A percentile compares a stretch with the other conserved stretches of the same genome.
Conservation (phyloP, 2,797 vertebrate species). For the Anolis apletophallus region DNA sequence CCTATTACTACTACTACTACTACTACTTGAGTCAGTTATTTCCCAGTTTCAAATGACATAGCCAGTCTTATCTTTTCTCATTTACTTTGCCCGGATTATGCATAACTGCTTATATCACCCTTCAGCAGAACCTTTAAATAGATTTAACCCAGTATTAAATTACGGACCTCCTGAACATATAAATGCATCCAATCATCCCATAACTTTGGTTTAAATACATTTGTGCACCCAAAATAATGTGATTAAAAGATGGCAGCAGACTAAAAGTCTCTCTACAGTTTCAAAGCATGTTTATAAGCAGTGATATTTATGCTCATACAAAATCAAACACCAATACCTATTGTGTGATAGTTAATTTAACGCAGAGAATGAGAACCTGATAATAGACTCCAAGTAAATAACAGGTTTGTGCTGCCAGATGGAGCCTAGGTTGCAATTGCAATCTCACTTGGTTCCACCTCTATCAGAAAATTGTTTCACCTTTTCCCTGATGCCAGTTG, state of each 20-base stretch:
- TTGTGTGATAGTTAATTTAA: constrained; percentile 10
- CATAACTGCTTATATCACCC: too few species aligned
- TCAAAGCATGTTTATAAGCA: neutral
- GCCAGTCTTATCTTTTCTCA: too few species aligned
- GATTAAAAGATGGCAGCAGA: neutral
- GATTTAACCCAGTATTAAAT: neutral
- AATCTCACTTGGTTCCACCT: constrained; percentile 6
- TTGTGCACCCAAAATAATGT: neutral
- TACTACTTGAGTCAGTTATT: too few species aligned
- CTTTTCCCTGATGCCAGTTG: neutral
- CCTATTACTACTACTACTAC: too few species aligned
- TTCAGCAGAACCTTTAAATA: too few species aligned
- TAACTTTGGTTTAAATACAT: neutral
- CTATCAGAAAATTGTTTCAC: constrained; percentile 11
- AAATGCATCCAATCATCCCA: neutral
- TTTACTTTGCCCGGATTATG: too few species aligned
- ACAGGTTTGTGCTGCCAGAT: neutral
- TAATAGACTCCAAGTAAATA: constrained; percentile 15
- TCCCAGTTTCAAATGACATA: too few species aligned
- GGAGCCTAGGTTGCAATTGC: neutral
- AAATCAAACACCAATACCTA: neutral
- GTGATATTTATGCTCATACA: neutral
- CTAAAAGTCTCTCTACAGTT: neutral
- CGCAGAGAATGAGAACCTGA: neutral
- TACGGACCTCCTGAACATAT: neutral